phyloP scores from a whole-genome alignment of 2,888 invertebrate species.

The Dryocosmus kuriphilus region DNA sequence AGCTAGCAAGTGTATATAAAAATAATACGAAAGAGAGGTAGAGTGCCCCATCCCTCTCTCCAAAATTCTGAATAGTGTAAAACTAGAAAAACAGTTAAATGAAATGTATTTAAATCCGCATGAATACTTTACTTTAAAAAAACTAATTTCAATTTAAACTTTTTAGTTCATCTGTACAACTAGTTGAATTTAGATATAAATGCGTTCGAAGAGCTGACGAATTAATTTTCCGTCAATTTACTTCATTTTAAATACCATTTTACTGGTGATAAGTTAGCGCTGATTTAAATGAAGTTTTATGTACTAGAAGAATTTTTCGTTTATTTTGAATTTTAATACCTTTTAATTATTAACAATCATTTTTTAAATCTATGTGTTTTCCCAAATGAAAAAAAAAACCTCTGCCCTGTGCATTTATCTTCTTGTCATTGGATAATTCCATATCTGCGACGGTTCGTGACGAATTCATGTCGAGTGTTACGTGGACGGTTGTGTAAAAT shows the following conservation, averaged over 20 bases:
- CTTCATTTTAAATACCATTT: too few relatives aligned
- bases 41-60: background rate
- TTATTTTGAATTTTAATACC: too few relatives aligned
- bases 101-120: background rate
- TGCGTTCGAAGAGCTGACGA: background rate
- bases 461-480: slow-evolving; percentile 2
- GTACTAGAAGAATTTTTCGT: too few relatives aligned
- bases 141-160: background rate
- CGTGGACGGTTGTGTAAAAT: slow-evolving; percentile 33
- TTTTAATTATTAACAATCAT: too few relatives aligned
- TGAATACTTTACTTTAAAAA: background rate
- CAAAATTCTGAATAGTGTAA: background rate
- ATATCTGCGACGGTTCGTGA: slow-evolving; percentile 1
- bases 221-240: background rate
- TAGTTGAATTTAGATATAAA: background rate
- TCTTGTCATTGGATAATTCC: slow-evolving; percentile 15
- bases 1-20: slow-evolving; percentile 2
- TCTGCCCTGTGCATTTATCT: slow-evolving; percentile 30
- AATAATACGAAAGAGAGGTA: background rate
- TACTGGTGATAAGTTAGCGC: too few relatives aligned
- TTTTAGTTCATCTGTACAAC: background rate
- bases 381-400: too few relatives aligned
- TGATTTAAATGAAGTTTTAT: too few relatives aligned
- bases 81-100: slow-evolving; percentile 5
- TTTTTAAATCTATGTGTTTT: too few relatives aligned